Evolutionary conservation across 2,888 invertebrate genomes (phyloP), one percentile per base, ranked within the genome.

Genomic region (Chalcis sispes): DNA sequence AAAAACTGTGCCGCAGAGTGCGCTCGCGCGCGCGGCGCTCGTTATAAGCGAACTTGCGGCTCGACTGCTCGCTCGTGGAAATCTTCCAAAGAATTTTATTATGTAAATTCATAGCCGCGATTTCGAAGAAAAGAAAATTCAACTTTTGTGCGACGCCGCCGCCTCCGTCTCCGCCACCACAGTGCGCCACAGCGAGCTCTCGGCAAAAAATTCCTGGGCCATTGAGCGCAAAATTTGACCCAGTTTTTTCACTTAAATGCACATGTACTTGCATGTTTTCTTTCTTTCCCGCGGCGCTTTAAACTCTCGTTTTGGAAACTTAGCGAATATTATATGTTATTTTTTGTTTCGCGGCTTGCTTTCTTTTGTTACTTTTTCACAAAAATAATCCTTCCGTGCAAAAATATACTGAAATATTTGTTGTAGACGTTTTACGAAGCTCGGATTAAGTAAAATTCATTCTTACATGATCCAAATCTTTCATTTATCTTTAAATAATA

Each of bases 1-100:
- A 61, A 62, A 73, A 66, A 73, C 66, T 66, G 46, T 18, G 42
- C 13, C 42, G 15, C 42, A 15, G 7, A 8, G 42, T 42, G 7
- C 7, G 7, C 7, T 7, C 36, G 10, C 7, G 42, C 42, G 42
- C 82, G 83, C 85, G 79, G 87, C n/a, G 86, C 83, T 87, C 82
- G 82, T 83, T 27, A 36, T 29, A 46, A 52, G 5, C 27, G 32
- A 54, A 46, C 29, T 62, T 15, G 23, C 13, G 42, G 18, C 29
- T 3, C 27, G 18, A 18, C n/a, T 23, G 48, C 59, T 73, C 42
- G 52, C 52, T 66, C 59, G 52, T 66, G 65, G 13, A 50, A 72
- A 40, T 20, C 58, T 61, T 36, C 46, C 20, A 4, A 20, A 23
- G 25, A 15, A 62, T 48, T 74, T 67, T 67, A 65, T 74, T 58